Evolutionary conservation across 2,888 invertebrate species (phyloP).

Genomic region (Hyposoter didymator): DNA sequence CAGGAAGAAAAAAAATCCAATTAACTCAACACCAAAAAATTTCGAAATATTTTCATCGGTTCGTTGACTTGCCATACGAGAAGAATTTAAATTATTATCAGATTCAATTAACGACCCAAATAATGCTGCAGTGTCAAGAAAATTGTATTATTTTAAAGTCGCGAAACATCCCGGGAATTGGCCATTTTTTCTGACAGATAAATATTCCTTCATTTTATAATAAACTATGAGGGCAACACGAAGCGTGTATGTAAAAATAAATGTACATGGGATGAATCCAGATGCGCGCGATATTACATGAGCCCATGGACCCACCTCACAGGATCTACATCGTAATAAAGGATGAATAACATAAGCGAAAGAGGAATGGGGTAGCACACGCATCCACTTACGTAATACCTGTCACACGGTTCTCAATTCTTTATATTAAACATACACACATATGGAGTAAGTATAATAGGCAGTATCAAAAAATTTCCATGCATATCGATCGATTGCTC

Average conservation of each 20-base stretch:
- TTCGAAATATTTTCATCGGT: not conserved
- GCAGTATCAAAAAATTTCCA: constrained; percentile 31
- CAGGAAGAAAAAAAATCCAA: not conserved
- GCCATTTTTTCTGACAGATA: not conserved
- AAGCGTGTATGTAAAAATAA: not conserved
- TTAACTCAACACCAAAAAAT: not conserved
- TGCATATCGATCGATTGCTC: constrained; percentile 48
- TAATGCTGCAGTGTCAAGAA: not conserved
- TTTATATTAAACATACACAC: not conserved
- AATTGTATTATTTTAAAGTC: not conserved
- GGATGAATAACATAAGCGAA: constrained; percentile 21
- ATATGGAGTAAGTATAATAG: constrained; percentile 11
- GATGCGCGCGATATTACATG: constrained; percentile 49
- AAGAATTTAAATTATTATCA: not conserved
- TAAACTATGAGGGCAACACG: not conserved
- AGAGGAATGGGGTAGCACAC: constrained; percentile 58
- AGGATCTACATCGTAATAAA: constrained; percentile 16
- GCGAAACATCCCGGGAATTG: not conserved
- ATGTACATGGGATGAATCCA: constrained; percentile 31
- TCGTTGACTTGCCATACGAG: not conserved
- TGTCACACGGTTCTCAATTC: constrained; percentile 73
- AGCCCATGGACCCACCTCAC: constrained; percentile 7
- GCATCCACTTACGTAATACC: constrained; percentile 75
- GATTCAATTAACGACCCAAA: not conserved
- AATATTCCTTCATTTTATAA: not conserved